Evolutionary conservation across 2,888 invertebrate genomes (phyloP).

Genomic region (Calephelis perditalis): DNA sequence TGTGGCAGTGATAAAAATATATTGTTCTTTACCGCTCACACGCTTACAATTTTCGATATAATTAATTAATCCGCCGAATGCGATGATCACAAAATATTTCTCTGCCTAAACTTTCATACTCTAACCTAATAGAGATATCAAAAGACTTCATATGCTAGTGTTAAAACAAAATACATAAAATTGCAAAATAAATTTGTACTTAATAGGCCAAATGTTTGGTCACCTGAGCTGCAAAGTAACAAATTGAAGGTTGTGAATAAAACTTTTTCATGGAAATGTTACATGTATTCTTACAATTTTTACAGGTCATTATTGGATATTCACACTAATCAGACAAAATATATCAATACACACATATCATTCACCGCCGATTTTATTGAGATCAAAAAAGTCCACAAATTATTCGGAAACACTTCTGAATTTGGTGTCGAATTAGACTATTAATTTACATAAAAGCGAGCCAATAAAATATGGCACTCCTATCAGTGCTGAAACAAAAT

Average conservation of each 20-base stretch:
- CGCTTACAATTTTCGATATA: constrained; percentile 42
- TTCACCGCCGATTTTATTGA: constrained; percentile 58
- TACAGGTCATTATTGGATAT: constrained; percentile 12
- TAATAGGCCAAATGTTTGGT: constrained; percentile 44
- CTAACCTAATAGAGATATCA: constrained; percentile 41
- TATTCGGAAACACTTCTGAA: constrained; percentile 56
- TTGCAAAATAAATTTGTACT: constrained; percentile 51
- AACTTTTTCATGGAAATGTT: constrained; percentile 7
- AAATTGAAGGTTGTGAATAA: constrained; percentile 33
- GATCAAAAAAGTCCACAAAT: constrained; percentile 67
- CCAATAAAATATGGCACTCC: constrained; percentile 75
- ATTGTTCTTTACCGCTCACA: constrained; percentile 38
- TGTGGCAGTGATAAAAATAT: constrained; percentile 73
- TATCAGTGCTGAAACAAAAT: constrained; percentile 68
- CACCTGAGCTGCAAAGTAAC: constrained; percentile 13
- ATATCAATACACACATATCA: constrained; percentile 17
- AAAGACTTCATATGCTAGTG: constrained; percentile 20
- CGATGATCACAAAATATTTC: constrained; percentile 59
- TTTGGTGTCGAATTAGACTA: constrained; percentile 76
- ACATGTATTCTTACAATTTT: not conserved
- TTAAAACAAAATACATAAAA: constrained; percentile 20
- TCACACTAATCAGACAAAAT: constrained; percentile 6
- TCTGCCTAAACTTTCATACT: constrained; percentile 50
- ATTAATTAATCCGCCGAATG: constrained; percentile 46
- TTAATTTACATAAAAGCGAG: constrained; percentile 59